A percentile compares a stretch with the other conserved stretches of the same genome.
Evolutionary conservation across 92 coral and sea anemone species (phyloP).

Genomic region (Epizoanthus ramosus): DNA sequence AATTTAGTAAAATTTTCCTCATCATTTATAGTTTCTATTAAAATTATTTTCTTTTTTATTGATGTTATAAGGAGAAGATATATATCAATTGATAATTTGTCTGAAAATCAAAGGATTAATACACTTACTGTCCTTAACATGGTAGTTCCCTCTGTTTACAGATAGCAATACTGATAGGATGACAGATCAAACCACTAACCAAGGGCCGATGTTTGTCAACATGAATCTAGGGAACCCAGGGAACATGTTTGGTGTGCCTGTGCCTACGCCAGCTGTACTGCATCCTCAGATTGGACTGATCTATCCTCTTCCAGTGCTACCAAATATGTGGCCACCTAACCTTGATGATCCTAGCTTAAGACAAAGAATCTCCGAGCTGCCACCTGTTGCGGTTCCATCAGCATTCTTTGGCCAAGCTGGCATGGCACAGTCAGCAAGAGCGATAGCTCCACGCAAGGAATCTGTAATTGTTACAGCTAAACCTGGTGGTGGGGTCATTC

Average conservation of each 20-base stretch:
- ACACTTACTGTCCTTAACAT: background rate
- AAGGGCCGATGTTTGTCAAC: constrained; percentile 21
- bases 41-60: no score
- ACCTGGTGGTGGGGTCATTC: constrained; percentile 25
- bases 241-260: constrained; percentile 54
- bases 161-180: constrained; percentile 1
- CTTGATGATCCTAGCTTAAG: background rate
- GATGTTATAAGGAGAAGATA: no score
- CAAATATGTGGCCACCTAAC: constrained; percentile 56
- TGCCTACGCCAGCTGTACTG: constrained; percentile 65
- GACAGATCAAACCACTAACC: constrained; percentile 25
- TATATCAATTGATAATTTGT: no score
- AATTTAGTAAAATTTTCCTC: no score
- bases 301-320: constrained; percentile 63
- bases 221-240: constrained; percentile 42
- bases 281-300: constrained; percentile 55
- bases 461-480: constrained; percentile 43
- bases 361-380: constrained; percentile 17
- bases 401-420: constrained; percentile 14
- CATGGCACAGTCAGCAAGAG: constrained; percentile 10
- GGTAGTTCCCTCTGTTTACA: constrained; percentile 10
- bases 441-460: constrained; percentile 25
- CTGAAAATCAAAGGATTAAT: background rate
- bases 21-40: no score
- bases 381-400: background rate